A percentile compares a stretch with the other conserved stretches of the same genome.
Evolutionary conservation across 35 echinoderm and acorn worm genomes (phyloP).

Genomic region (Heliocidaris tuberculata): DNA sequence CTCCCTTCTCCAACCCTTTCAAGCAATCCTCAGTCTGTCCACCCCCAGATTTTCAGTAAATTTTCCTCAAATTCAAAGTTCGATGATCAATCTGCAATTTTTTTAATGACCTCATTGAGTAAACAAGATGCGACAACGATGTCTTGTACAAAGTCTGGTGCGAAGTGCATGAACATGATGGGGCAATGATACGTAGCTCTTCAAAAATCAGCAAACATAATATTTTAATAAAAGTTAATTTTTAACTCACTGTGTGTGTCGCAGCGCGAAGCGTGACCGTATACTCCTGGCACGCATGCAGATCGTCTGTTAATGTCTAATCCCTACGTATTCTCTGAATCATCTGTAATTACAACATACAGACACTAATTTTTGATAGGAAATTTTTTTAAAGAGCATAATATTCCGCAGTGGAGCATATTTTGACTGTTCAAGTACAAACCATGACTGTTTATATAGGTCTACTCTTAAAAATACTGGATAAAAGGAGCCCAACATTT

Average conservation of each 20-base stretch:
- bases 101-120: neutral
- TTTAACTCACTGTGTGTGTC: neutral
- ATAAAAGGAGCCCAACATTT: no score
- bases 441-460: no score
- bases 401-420: no score
- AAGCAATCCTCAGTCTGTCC: no score
- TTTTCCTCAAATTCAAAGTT: no score
- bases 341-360: neutral
- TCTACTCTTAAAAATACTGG: no score
- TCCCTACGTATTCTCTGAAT: neutral
- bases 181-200: neutral
- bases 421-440: no score
- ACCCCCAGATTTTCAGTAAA: no score
- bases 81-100: neutral
- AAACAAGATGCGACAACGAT: neutral
- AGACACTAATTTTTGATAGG: no score
- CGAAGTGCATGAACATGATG: neutral
- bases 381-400: no score
- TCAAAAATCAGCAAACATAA: neutral
- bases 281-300: neutral
- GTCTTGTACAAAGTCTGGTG: neutral
- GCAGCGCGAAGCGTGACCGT: neutral
- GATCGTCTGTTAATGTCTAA: neutral
- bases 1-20: no score
- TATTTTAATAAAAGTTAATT: neutral